A percentile compares a stretch with the other conserved stretches of the same genome.
Evolutionary conservation across 2,888 invertebrate genomes (phyloP).

Genomic region (Marronus borbonicus): DNA sequence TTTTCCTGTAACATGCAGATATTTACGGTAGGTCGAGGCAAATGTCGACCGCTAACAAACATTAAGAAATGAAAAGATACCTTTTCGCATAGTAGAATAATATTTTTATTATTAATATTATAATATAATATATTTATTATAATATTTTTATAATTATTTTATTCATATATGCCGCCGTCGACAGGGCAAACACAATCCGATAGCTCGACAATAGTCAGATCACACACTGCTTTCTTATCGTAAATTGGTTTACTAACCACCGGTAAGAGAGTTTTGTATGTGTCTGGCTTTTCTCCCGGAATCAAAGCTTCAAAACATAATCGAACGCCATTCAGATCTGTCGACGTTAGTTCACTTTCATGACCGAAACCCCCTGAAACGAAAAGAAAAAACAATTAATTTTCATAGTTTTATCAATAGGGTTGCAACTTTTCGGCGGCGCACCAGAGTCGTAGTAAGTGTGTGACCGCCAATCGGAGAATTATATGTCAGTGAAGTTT

Average conservation of each 20-base stretch:
- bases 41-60: background rate
- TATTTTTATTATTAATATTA: slow-evolving; percentile 83
- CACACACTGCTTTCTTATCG: slow-evolving; percentile 97
- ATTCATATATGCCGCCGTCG: slow-evolving; percentile 85
- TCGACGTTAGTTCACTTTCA: slow-evolving; percentile 86
- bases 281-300: slow-evolving; percentile 77
- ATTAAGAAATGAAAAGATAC: slow-evolving; percentile 68
- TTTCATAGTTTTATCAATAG: background rate
- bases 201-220: slow-evolving; percentile 90
- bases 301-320: slow-evolving; percentile 97
- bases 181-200: slow-evolving; percentile 90
- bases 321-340: slow-evolving; percentile 94
- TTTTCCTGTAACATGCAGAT: too few relatives aligned
- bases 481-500: too few relatives aligned
- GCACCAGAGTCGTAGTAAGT: background rate
- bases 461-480: too few relatives aligned
- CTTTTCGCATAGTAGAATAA: slow-evolving; percentile 96
- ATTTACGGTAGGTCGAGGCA: too few relatives aligned
- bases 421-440: too few relatives aligned
- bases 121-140: slow-evolving; percentile 89
- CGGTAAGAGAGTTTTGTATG: slow-evolving; percentile 81
- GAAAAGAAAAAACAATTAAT: background rate
- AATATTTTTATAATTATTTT: too few relatives aligned
- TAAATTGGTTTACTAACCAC: slow-evolving; percentile 93
- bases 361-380: slow-evolving; percentile 89